These are phyloP conservation scores for Alitta virens DNA, from an alignment of 2,888 invertebrate species.

Conservation along the genomic window DNA sequence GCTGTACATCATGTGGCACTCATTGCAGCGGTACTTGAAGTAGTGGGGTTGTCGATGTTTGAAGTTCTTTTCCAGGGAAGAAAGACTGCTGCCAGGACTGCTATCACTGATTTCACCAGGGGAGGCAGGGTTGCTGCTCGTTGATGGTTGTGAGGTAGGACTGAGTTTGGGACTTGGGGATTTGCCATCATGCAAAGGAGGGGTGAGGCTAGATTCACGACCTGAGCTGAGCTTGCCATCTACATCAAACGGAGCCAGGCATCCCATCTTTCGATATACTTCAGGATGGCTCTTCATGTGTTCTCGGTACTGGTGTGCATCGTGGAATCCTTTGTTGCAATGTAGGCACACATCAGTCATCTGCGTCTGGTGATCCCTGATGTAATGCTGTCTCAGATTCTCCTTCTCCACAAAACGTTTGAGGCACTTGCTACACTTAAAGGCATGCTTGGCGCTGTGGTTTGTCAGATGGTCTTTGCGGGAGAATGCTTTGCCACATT, in stretches of 20 bases:
- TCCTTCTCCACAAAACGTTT: conserved; percentile 27
- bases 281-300: conserved; percentile 30
- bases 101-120: too few relatives aligned
- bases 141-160: conserved; percentile 3
- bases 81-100: not conserved
- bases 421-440: conserved; percentile 28
- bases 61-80: not conserved
- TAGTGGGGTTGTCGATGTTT: not conserved
- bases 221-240: too few relatives aligned
- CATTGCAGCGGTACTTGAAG: conserved; percentile 17
- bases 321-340: conserved; percentile 31
- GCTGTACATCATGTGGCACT: conserved; percentile 21
- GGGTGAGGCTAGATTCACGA: too few relatives aligned
- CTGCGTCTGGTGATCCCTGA: conserved; percentile 23
- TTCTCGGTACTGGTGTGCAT: conserved; percentile 23
- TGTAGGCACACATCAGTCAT: conserved; percentile 24
- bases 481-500: conserved; percentile 30
- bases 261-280: not conserved
- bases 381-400: conserved; percentile 22
- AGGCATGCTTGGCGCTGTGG: conserved; percentile 31
- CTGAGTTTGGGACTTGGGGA: conserved; percentile 6
- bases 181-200: conserved; percentile 9
- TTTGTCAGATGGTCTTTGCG: conserved; percentile 31
- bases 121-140: not conserved
- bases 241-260: too few relatives aligned